Conservation (phyloP, 2,888 invertebrate genomes). For the Minunthozetes semirufus region DNA sequence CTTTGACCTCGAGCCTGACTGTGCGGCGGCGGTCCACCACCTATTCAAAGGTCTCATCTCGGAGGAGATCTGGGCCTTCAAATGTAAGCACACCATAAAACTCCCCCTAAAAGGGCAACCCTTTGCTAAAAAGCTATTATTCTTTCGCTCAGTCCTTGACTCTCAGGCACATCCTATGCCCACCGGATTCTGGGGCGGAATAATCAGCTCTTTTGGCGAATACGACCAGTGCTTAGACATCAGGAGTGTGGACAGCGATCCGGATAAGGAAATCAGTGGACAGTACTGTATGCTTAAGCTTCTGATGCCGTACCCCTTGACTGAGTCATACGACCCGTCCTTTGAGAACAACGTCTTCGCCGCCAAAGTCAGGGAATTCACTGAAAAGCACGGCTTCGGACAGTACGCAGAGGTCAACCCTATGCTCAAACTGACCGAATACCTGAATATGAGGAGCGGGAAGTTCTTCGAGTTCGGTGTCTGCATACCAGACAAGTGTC, state of each 20-base stretch:
- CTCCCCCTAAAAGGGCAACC: background rate
- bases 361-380: background rate
- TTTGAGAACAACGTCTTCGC: background rate
- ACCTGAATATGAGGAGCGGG: constrained; percentile 17
- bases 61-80: constrained; percentile 31
- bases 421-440: constrained; percentile 19
- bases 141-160: constrained; percentile 19
- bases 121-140: background rate
- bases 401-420: constrained; percentile 28
- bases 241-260: background rate
- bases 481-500: constrained; percentile 36
- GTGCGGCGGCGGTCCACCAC: background rate
- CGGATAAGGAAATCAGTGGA: background rate
- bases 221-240: constrained; percentile 33
- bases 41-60: background rate
- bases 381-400: background rate
- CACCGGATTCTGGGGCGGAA: constrained; percentile 20
- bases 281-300: constrained; percentile 35
- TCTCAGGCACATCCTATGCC: constrained; percentile 19
- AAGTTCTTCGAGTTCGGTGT: constrained; percentile 32
- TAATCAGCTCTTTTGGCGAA: constrained; percentile 20
- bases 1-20: constrained; percentile 5
- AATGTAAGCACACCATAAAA: background rate
- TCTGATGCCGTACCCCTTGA: constrained; percentile 18
- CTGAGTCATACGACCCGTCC: background rate